Conservation (phyloP, 2,888 invertebrate species). For the Cerceris ruficornis region DNA sequence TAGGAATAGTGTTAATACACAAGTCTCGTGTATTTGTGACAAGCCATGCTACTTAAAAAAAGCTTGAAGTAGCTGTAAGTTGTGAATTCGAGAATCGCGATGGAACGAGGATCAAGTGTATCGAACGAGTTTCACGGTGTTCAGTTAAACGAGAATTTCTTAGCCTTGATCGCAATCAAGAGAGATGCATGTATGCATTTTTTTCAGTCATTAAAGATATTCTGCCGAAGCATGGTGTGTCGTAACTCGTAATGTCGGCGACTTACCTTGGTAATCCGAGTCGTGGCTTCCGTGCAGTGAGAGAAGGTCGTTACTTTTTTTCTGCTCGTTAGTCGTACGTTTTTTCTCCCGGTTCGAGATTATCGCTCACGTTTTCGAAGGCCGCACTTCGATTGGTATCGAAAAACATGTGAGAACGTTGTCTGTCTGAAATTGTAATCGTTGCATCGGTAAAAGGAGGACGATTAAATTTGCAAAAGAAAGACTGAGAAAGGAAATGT, state of each 20-base stretch:
- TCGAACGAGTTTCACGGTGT: not conserved
- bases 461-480: not conserved
- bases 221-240: slow-evolving; percentile 41
- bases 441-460: not conserved
- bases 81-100: not conserved
- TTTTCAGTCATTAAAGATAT: slow-evolving; percentile 24
- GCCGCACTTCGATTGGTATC: slow-evolving; percentile 5
- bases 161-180: slow-evolving; percentile 41
- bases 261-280: slow-evolving; percentile 42
- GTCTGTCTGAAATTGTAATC: not conserved
- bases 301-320: slow-evolving; percentile 31
- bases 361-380: slow-evolving; percentile 25
- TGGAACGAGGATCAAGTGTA: not conserved
- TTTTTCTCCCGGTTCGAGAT: slow-evolving; percentile 8
- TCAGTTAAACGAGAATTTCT: slow-evolving; percentile 12
- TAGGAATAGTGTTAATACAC: no score
- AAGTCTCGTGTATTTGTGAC: no score
- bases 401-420: not conserved
- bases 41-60: no score
- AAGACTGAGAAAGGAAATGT: not conserved
- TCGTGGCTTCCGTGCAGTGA: slow-evolving; percentile 38
- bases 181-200: slow-evolving; percentile 22
- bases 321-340: not conserved
- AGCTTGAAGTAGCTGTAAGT: no score
- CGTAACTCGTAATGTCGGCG: slow-evolving; percentile 34